Evolutionary conservation across 37 sponge, comb jelly and placozoan species (phyloP), one percentile per base, ranked within the genome.

Genomic region (Bolinopsis microptera): DNA sequence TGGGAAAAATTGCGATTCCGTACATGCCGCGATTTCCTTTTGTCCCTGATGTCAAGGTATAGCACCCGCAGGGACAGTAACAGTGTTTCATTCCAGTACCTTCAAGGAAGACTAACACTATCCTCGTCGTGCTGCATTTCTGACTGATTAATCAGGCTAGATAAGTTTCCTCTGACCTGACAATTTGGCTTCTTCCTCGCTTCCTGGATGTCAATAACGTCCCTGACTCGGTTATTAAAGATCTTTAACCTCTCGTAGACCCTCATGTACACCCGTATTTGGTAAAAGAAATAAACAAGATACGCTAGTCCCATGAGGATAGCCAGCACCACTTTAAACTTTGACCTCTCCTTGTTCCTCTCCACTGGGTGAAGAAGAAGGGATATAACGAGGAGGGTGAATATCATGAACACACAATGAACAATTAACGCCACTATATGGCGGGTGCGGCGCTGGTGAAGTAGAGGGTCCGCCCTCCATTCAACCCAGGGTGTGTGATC

Each of bases 231-330:
- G 37, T 33, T 36, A 36, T 80, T 80, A 36, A 30, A 80, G 23
- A 80, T 80, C 82, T 34, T 80, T 1, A 80, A 22, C 37, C 82
- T 33, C 82, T 80, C 82, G 22, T 80, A 80, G 32, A 80, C 8
- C 38, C 82, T 1, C 8, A 22, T 35, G 38, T 80, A 80, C 2
- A 80, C 38, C 82, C 37, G 2, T 3, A 80, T 37, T 3, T 80
- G 82, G 32, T 36, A 80, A 1, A 80, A 21, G 37, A 35, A 13
- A 30, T 80, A 13, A 26, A 70, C 30, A 1, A 26, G 25, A 26
- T 70, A 70, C 28, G 28, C 26, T 26, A 70, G 3, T 22, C 1
- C 74, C 2, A 70, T 22, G 3, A 70, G 25, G 28, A 70, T 26
- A 28, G 74, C 25, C 28, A 70, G 30, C 16, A 22, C 26, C 74